These are phyloP conservation scores for Carabus problematicus DNA, from an alignment of 2,888 invertebrate species.

Conservation along the genomic window DNA sequence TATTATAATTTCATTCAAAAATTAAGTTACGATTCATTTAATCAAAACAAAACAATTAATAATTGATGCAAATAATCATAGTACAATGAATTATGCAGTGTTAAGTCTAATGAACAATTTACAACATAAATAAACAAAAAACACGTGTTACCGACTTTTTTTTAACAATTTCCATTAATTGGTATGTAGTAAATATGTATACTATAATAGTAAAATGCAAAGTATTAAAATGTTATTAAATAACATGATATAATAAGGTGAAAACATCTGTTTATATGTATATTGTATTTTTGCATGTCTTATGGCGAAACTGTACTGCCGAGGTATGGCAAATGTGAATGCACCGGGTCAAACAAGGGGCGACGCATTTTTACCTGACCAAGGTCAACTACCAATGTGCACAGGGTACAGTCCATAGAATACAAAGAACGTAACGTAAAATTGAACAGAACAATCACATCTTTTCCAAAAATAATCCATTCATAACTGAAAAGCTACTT, in stretches of 20 bases:
- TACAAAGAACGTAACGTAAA: slow-evolving; percentile 24
- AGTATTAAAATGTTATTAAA: too few species aligned
- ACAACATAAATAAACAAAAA: too few species aligned
- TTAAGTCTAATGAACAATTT: too few species aligned
- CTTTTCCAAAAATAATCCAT: background rate
- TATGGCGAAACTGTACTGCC: slow-evolving; percentile 38
- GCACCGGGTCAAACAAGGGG: slow-evolving; percentile 54
- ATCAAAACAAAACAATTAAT: too few species aligned
- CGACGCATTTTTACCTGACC: slow-evolving; percentile 58
- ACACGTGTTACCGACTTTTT: too few species aligned
- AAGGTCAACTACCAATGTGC: slow-evolving; percentile 54
- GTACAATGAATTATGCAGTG: too few species aligned
- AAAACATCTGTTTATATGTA: too few species aligned
- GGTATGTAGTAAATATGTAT: background rate
- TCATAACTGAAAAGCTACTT: background rate
- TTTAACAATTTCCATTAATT: background rate
- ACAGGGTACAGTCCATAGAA: slow-evolving; percentile 37
- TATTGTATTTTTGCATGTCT: background rate
- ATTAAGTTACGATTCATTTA: too few species aligned
- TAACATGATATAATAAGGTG: too few species aligned
- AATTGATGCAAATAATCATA: too few species aligned
- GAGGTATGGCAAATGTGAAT: slow-evolving; percentile 51
- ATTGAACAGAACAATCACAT: slow-evolving; percentile 16
- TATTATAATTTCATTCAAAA: too few species aligned
- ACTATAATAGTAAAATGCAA: too few species aligned